Evolutionary conservation across 1,140 invertebrate species (phyloP).

Genomic region (Drosophila nasuta): DNA sequence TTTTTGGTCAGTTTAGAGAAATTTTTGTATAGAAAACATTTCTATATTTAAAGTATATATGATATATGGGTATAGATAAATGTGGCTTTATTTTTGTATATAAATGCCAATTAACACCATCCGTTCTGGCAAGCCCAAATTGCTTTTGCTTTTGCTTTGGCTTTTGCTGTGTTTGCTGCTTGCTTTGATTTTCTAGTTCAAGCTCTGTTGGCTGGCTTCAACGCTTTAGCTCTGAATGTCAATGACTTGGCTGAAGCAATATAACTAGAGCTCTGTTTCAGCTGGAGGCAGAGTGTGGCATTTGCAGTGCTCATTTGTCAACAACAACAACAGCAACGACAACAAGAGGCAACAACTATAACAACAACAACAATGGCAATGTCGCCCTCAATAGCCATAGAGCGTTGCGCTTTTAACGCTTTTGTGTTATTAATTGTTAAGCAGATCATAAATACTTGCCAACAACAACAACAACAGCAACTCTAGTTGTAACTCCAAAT

Average conservation of each 20-base stretch:
- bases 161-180: too few relatives aligned
- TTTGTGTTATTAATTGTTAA: conserved; percentile 70
- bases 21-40: conserved; percentile 30
- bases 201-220: conserved; percentile 34
- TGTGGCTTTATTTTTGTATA: conserved; percentile 28
- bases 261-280: conserved; percentile 37
- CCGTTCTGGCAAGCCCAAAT: conserved; percentile 52
- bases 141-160: neutral
- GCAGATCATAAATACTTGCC: conserved; percentile 62
- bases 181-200: conserved; percentile 61
- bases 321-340: conserved; percentile 42
- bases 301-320: conserved; percentile 75
- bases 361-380: conserved; percentile 32
- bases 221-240: conserved; percentile 59
- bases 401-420: conserved; percentile 75
- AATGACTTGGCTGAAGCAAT: conserved; percentile 61
- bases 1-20: conserved; percentile 47
- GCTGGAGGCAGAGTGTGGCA: conserved; percentile 50
- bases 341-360: conserved; percentile 3
- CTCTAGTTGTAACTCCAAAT: conserved; percentile 12
- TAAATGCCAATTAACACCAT: conserved; percentile 69
- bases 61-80: neutral
- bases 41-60: conserved; percentile 3
- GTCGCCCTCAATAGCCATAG: conserved; percentile 73
- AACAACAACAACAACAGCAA: conserved; percentile 31